A percentile compares a stretch with the other conserved stretches of the same genome.
These are phyloP conservation scores for Gari tellinella DNA, from an alignment of 2,888 invertebrate species.

Conservation along the genomic window DNA sequence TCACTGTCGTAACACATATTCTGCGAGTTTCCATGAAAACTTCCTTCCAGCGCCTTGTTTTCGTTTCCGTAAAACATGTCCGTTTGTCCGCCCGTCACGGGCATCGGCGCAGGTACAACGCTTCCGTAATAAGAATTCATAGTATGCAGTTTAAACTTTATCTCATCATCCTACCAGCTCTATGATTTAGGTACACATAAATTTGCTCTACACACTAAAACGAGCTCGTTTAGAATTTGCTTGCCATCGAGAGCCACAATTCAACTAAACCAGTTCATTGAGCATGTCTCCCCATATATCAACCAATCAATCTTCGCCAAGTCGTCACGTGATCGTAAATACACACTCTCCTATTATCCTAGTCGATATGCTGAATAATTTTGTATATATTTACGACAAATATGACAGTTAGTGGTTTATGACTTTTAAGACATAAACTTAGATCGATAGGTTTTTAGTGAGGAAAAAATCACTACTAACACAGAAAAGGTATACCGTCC, in stretches of 20 bases:
- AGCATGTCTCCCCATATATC: conserved; percentile 50
- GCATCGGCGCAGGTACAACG: conserved; percentile 67
- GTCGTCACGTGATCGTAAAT: conserved; percentile 63
- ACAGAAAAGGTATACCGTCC: neutral
- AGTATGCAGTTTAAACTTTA: neutral
- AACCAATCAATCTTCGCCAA: conserved; percentile 59
- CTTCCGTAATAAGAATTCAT: conserved; percentile 67
- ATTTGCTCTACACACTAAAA: too few relatives aligned
- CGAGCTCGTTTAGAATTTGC: too few relatives aligned
- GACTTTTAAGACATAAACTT: conserved; percentile 3
- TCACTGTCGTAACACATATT: conserved; percentile 70
- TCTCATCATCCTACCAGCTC: too few relatives aligned
- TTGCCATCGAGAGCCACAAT: conserved; percentile 8
- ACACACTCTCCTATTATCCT: conserved; percentile 49
- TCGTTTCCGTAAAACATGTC: conserved; percentile 64
- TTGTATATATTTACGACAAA: conserved; percentile 44
- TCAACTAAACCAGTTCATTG: conserved; percentile 47
- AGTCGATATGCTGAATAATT: conserved; percentile 41
- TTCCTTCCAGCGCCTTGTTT: conserved; percentile 57
- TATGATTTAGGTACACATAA: too few relatives aligned
- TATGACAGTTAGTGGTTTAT: conserved; percentile 39
- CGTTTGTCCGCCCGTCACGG: conserved; percentile 61
- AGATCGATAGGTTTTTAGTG: too few relatives aligned
- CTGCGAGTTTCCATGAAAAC: conserved; percentile 58
- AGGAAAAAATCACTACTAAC: too few relatives aligned